Evolutionary conservation across 2,888 invertebrate species (phyloP).

Genomic region (Sesia bembeciformis): DNA sequence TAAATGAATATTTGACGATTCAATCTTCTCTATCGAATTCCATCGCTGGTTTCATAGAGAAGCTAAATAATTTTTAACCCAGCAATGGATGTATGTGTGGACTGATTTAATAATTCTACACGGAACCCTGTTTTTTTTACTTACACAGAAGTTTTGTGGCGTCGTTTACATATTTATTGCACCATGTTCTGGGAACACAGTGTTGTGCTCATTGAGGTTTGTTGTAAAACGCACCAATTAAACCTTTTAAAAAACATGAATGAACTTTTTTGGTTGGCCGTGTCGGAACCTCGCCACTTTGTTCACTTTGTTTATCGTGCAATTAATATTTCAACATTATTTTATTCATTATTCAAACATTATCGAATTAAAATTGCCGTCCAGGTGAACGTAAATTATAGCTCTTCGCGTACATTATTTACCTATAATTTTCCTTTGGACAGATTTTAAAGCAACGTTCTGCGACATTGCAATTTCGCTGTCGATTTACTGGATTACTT

Average conservation of each 20-base stretch:
- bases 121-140: slow-evolving; percentile 20
- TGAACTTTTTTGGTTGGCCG: not conserved
- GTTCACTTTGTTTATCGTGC: no score
- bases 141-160: slow-evolving; percentile 66
- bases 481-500: slow-evolving; percentile 23
- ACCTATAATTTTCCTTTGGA: not conserved
- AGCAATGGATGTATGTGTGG: not conserved
- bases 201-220: slow-evolving; percentile 53
- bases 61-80: no score
- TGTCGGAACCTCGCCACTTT: no score
- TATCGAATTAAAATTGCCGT: no score
- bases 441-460: not conserved
- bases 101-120: no score
- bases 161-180: slow-evolving; percentile 67
- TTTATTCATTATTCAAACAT: no score
- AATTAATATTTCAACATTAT: no score
- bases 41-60: not conserved
- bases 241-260: slow-evolving; percentile 7
- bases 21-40: not conserved
- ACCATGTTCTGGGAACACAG: slow-evolving; percentile 50
- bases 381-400: not conserved
- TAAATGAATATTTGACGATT: not conserved
- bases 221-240: slow-evolving; percentile 50
- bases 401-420: not conserved
- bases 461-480: slow-evolving; percentile 9